phyloP scores from a whole-genome alignment of 2,888 invertebrate genomes.

The Phanerotoma sp. region DNA sequence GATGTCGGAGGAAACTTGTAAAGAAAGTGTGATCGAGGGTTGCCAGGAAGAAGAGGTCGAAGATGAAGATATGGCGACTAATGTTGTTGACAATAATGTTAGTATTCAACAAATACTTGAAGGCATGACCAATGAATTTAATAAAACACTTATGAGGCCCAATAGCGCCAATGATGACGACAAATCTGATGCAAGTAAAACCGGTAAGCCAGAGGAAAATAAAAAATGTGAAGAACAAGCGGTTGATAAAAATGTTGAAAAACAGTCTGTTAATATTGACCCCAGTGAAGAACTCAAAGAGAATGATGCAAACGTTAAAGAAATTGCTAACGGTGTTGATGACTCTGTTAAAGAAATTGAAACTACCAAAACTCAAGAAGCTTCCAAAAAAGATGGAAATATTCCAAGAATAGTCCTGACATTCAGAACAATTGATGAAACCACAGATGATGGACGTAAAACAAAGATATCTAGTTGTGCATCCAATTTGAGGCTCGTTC shows the following conservation, averaged over 20 bases:
- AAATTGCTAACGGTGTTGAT: conserved; percentile 23
- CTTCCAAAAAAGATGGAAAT: conserved; percentile 45
- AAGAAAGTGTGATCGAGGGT: conserved; percentile 42
- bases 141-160: conserved; percentile 33
- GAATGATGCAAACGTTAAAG: conserved; percentile 4
- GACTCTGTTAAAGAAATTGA: conserved; percentile 22
- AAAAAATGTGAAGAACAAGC: no score
- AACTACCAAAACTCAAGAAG: conserved; percentile 34
- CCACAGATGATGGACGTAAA: conserved; percentile 54
- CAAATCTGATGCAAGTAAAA: not conserved
- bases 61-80: conserved; percentile 44
- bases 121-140: conserved; percentile 56
- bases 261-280: conserved; percentile 2
- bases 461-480: conserved; percentile 54
- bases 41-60: conserved; percentile 42
- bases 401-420: conserved; percentile 67
- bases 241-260: conserved; percentile 5
- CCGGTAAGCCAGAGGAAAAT: not conserved
- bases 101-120: conserved; percentile 54
- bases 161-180: not conserved
- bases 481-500: conserved; percentile 51
- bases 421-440: conserved; percentile 61
- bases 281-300: conserved; percentile 15
- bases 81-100: conserved; percentile 44
- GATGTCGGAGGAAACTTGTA: conserved; percentile 22